These are phyloP conservation scores for Pseudeuparius sepicola DNA, from an alignment of 2,888 invertebrate species.

Conservation along the genomic window DNA sequence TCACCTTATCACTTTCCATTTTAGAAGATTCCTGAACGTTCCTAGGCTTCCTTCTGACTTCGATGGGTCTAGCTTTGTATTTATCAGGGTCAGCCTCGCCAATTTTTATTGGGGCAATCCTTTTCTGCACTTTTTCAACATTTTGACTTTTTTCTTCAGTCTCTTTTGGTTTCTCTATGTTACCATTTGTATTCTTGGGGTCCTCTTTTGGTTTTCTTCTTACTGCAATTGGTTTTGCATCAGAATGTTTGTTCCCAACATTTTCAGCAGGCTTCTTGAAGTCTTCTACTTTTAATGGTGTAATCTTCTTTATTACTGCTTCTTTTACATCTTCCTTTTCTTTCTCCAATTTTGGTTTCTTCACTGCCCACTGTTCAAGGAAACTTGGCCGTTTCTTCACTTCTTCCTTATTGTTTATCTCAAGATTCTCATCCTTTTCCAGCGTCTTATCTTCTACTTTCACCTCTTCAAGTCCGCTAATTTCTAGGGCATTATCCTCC, in stretches of 20 bases:
- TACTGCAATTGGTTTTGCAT: constrained; percentile 15
- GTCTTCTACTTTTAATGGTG: too few species aligned
- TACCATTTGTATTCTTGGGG: neutral
- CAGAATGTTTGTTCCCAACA: constrained; percentile 6
- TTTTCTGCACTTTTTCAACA: neutral
- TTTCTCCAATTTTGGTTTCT: constrained; percentile 20
- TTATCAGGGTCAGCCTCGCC: constrained; percentile 12
- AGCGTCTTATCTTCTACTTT: constrained; percentile 7
- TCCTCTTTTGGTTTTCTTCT: constrained; percentile 4
- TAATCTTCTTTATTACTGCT: too few species aligned
- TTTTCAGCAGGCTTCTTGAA: constrained; percentile 10
- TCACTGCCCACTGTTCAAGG: constrained; percentile 34
- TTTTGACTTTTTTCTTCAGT: constrained; percentile 16
- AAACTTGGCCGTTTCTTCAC: constrained; percentile 32
- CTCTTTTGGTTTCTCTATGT: constrained; percentile 5
- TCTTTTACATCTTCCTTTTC: constrained; percentile 13
- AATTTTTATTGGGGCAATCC: neutral
- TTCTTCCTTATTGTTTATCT: too few species aligned
- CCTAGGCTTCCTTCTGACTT: constrained; percentile 35
- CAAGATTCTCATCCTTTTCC: constrained; percentile 11
- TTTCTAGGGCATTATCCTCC: constrained; percentile 29
- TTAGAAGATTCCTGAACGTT: neutral
- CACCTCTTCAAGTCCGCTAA: constrained; percentile 29
- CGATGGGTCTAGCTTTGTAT: constrained; percentile 33
- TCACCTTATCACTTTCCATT: constrained; percentile 1